phyloP scores from a whole-genome alignment of 1,140 invertebrate genomes.

The Hyles vespertilio region DNA sequence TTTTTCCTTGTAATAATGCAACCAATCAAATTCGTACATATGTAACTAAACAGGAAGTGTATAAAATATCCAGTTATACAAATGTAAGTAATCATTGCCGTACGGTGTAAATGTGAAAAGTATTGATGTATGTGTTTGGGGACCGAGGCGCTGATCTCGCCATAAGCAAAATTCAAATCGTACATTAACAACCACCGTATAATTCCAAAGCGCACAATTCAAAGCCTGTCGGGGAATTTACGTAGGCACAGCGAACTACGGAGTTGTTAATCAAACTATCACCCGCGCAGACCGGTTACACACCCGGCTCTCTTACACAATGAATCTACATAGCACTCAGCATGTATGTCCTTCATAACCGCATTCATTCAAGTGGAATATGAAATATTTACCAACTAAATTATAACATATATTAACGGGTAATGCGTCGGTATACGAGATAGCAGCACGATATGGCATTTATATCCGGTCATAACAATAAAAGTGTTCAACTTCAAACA shows the following conservation, averaged over 20 bases:
- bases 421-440: background rate
- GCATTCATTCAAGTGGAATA: too few relatives aligned
- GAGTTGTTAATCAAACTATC: constrained; percentile 5
- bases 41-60: too few relatives aligned
- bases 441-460: background rate
- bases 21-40: too few relatives aligned
- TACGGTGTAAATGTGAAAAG: too few relatives aligned
- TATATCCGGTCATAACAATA: constrained; percentile 26
- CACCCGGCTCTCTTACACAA: background rate
- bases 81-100: too few relatives aligned
- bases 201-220: constrained; percentile 1
- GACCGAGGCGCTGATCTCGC: too few relatives aligned
- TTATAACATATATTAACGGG: background rate
- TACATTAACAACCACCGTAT: background rate
- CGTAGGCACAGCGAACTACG: constrained; percentile 2
- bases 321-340: background rate
- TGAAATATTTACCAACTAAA: too few relatives aligned
- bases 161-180: too few relatives aligned
- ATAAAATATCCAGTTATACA: too few relatives aligned
- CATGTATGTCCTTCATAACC: too few relatives aligned
- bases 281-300: background rate
- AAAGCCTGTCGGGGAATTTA: constrained; percentile 5
- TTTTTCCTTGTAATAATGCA: too few relatives aligned
- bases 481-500: constrained; percentile 51
- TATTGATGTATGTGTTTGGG: too few relatives aligned